Conservation (phyloP, 2,888 invertebrate species). For the Leucoptera coffeella region DNA sequence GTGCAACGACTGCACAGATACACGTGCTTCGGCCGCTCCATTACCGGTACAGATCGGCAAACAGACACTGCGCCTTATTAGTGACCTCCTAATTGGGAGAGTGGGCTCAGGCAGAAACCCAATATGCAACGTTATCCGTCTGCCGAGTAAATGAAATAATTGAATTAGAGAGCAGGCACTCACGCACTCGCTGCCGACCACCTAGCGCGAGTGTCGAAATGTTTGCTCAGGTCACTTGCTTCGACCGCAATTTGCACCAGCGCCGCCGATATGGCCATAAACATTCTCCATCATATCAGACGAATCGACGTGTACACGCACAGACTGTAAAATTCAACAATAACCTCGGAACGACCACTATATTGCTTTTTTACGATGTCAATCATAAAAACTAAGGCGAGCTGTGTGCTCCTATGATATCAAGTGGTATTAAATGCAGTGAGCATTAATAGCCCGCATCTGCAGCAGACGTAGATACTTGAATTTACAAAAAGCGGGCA, state of each 20-base stretch:
- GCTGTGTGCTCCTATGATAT: constrained; percentile 10
- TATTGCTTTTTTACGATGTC: constrained; percentile 8
- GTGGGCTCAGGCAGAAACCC: constrained; percentile 26
- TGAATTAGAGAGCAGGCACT: constrained; percentile 35
- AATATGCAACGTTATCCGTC: constrained; percentile 41
- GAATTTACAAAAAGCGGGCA: no score
- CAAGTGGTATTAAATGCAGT: constrained; percentile 8
- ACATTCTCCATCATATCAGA: no score
- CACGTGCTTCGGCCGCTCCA: constrained; percentile 34
- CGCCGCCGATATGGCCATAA: no score
- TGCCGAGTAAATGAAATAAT: constrained; percentile 43
- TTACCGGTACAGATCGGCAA: constrained; percentile 39
- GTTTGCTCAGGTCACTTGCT: no score
- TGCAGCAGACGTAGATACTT: no score
- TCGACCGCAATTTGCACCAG: no score
- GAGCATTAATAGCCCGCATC: constrained; percentile 8
- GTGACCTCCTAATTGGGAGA: constrained; percentile 44
- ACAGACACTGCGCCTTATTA: constrained; percentile 38
- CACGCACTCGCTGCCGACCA: constrained; percentile 16
- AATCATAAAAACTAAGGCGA: constrained; percentile 10
- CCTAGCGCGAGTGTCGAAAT: constrained; percentile 13
- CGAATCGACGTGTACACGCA: no score
- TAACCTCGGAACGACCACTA: neutral
- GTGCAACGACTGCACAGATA: constrained; percentile 14
- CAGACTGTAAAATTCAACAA: neutral